Evolutionary conservation across 2,113 vertebrate species (phyloP).

Genomic region (Lepus americanus): DNA sequence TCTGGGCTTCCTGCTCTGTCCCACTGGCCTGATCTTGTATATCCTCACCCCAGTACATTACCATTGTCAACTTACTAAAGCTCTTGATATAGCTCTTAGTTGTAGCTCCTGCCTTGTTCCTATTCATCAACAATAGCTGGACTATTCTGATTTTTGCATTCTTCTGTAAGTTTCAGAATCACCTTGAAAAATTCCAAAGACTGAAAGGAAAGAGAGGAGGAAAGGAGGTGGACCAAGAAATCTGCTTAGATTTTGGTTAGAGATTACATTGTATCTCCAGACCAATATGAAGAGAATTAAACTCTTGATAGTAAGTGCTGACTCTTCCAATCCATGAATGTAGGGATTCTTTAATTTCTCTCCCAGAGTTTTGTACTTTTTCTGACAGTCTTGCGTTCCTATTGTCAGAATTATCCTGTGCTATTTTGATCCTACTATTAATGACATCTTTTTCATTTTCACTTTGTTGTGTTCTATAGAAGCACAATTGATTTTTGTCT

Average conservation of each 20-base stretch:
- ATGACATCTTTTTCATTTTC: neutral
- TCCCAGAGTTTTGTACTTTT: neutral
- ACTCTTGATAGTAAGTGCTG: neutral
- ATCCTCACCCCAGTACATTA: neutral
- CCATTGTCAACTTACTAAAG: neutral
- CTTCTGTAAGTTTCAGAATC: slow-evolving; percentile 22
- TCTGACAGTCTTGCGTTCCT: neutral
- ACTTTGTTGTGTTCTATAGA: neutral
- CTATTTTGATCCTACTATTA: slow-evolving; percentile 17
- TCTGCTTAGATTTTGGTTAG: slow-evolving; percentile 1
- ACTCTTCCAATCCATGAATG: slow-evolving; percentile 44
- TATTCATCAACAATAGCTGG: neutral
- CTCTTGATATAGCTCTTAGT: neutral
- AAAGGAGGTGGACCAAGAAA: neutral
- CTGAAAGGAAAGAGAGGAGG: slow-evolving; percentile 18
- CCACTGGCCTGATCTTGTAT: neutral
- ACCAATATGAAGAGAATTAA: slow-evolving; percentile 30
- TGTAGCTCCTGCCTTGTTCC: neutral
- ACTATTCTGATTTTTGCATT: neutral
- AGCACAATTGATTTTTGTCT: slow-evolving; percentile 49
- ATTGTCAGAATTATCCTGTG: slow-evolving; percentile 7
- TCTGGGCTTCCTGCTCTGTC: neutral
- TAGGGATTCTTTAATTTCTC: slow-evolving; percentile 21
- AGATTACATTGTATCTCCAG: neutral
- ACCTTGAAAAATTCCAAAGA: slow-evolving; percentile 18